Percentiles rank a stretch among this genome's conserved stretches.
These are phyloP conservation scores for Chloroclystis v-ata DNA, from an alignment of 2,888 invertebrate species.

Conservation along the genomic window DNA sequence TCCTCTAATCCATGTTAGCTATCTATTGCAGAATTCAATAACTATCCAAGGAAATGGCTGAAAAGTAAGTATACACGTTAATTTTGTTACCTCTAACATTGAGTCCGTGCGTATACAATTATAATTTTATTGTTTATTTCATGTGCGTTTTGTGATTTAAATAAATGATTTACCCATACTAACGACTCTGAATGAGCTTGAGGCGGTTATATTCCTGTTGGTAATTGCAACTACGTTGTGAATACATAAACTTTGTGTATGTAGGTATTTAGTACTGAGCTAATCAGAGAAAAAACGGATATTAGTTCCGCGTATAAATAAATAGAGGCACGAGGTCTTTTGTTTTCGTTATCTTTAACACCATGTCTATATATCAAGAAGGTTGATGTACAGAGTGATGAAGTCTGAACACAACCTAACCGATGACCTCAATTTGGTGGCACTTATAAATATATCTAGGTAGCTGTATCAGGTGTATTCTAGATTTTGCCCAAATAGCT, in stretches of 20 bases:
- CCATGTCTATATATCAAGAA: too few species aligned
- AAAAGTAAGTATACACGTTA: constrained; percentile 57
- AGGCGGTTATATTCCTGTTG: too few species aligned
- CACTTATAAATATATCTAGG: not conserved
- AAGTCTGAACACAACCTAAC: not conserved
- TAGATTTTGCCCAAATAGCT: too few species aligned
- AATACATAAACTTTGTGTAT: not conserved
- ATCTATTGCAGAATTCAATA: constrained; percentile 43
- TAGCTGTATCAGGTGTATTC: not conserved
- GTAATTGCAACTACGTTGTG: too few species aligned
- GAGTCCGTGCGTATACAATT: constrained; percentile 46
- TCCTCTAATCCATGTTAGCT: constrained; percentile 59
- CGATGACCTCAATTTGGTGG: constrained; percentile 23
- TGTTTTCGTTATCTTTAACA: not conserved
- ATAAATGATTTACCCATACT: too few species aligned
- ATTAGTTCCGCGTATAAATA: constrained; percentile 12
- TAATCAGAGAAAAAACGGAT: not conserved
- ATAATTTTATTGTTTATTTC: constrained; percentile 34
- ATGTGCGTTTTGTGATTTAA: too few species aligned
- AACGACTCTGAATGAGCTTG: too few species aligned
- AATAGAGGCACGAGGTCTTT: constrained; percentile 11
- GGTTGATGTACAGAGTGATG: too few species aligned
- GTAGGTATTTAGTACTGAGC: not conserved
- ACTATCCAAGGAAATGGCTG: constrained; percentile 59
- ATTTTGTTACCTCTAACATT: constrained; percentile 32